Percentiles rank a stretch among this genome's conserved stretches.
Conservation (phyloP, 2,113 vertebrate genomes). For the Triplophysa rosa region DNA sequence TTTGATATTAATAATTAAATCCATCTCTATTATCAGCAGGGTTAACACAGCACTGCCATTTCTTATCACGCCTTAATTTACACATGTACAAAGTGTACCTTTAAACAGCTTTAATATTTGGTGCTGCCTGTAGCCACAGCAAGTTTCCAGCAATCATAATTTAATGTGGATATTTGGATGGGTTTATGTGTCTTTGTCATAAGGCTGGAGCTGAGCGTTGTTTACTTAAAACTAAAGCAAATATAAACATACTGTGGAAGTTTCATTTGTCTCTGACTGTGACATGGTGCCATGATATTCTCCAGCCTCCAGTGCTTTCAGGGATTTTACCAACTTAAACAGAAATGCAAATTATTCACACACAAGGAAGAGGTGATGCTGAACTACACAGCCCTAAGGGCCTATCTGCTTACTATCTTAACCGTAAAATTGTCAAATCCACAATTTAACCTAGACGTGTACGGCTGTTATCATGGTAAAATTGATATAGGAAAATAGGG, state of each 20-base stretch:
- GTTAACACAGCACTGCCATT: not conserved
- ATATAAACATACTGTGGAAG: not conserved
- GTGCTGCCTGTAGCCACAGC: not conserved
- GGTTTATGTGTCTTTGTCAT: not conserved
- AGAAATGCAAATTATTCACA: not conserved
- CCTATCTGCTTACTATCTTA: not conserved
- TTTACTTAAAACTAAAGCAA: not conserved
- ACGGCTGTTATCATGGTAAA: not conserved
- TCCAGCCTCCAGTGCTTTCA: not conserved
- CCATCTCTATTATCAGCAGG: not conserved
- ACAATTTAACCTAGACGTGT: not conserved
- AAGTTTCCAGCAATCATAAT: not conserved
- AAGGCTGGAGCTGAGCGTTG: not conserved
- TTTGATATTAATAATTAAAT: conserved; percentile 3
- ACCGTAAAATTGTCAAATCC: not conserved
- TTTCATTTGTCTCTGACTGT: conserved; percentile 1
- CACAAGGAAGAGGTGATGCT: not conserved
- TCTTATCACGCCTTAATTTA: not conserved
- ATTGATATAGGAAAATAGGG: not conserved
- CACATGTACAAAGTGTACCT: not conserved
- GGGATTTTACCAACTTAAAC: not conserved
- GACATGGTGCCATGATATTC: not conserved
- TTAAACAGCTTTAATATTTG: not conserved
- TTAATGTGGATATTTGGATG: not conserved
- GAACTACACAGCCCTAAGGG: conserved; percentile 7